Evolutionary conservation across 2,888 invertebrate genomes (phyloP).

Genomic region (Sturmia bella): DNA sequence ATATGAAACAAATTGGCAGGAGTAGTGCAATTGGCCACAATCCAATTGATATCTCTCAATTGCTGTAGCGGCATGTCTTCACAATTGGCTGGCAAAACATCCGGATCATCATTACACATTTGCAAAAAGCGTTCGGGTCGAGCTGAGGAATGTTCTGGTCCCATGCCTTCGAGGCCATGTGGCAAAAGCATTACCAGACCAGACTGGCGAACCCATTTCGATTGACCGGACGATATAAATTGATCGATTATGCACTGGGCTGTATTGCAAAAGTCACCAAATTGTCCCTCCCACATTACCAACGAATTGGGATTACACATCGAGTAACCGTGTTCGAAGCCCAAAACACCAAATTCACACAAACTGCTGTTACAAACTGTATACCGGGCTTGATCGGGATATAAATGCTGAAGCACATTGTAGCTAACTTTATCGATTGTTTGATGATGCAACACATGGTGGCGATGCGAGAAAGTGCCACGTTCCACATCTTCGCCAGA

Average conservation of each 20-base stretch:
- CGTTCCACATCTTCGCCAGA: conserved; percentile 99
- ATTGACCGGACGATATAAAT: conserved; percentile 95
- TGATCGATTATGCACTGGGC: conserved; percentile 99
- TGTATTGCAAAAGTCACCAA: conserved; percentile 99
- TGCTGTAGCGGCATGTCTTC: conserved; percentile 96
- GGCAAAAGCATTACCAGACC: conserved; percentile 97
- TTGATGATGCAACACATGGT: conserved; percentile 99
- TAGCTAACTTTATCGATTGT: conserved; percentile 95
- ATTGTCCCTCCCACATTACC: conserved; percentile 99
- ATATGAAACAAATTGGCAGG: conserved; percentile 99
- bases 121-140: conserved; percentile 91
- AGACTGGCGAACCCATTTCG: conserved; percentile 99
- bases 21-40: conserved; percentile 96
- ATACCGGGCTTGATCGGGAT: conserved; percentile 98
- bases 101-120: conserved; percentile 98
- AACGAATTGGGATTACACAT: conserved; percentile 99
- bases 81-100: conserved; percentile 95
- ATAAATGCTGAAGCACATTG: conserved; percentile 94
- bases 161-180: conserved; percentile 99
- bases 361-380: conserved; percentile 99
- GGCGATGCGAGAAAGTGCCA: conserved; percentile 97
- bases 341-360: conserved; percentile 94
- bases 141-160: conserved; percentile 88
- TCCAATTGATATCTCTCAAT: conserved; percentile 98
- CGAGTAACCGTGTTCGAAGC: conserved; percentile 99